phyloP scores from a whole-genome alignment of 2,888 invertebrate species.

The Diabrotica balteata region DNA sequence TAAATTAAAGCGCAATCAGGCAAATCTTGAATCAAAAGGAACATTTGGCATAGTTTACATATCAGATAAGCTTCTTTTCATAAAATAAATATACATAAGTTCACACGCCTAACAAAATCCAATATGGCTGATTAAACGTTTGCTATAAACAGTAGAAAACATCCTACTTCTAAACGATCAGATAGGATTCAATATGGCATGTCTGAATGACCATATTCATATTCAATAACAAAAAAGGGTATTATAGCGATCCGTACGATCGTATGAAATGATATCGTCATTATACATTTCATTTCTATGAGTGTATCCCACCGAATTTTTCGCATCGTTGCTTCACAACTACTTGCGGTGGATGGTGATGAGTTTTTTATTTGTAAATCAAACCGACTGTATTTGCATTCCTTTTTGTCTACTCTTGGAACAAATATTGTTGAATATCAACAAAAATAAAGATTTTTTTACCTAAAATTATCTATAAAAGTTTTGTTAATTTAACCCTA shows the following conservation, averaged over 20 bases:
- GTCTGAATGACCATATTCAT: conserved; percentile 48
- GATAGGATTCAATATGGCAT: conserved; percentile 46
- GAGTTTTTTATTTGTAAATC: conserved; percentile 35
- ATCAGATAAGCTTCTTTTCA: conserved; percentile 28
- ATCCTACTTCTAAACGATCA: conserved; percentile 46
- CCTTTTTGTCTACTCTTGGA: too few relatives aligned
- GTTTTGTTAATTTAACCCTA: too few relatives aligned
- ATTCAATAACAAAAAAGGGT: conserved; percentile 41
- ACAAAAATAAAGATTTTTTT: too few relatives aligned
- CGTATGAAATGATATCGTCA: conserved; percentile 42
- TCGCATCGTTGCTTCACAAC: conserved; percentile 30
- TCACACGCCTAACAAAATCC: conserved; percentile 40
- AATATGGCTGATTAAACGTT: conserved; percentile 35
- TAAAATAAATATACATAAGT: conserved; percentile 33
- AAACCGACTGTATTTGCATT: conserved; percentile 28
- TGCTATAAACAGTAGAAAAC: conserved; percentile 37
- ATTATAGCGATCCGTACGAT: conserved; percentile 43
- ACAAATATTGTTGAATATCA: too few relatives aligned
- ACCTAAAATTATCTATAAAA: too few relatives aligned
- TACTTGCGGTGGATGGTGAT: conserved; percentile 22
- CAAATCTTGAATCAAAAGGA: conserved; percentile 10
- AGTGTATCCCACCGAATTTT: conserved; percentile 25
- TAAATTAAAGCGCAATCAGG: conserved; percentile 16
- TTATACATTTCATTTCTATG: conserved; percentile 31
- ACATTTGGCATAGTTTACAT: conserved; percentile 15